phyloP scores from a whole-genome alignment of 1,140 invertebrate species.

The Diorhabda sublineata region DNA sequence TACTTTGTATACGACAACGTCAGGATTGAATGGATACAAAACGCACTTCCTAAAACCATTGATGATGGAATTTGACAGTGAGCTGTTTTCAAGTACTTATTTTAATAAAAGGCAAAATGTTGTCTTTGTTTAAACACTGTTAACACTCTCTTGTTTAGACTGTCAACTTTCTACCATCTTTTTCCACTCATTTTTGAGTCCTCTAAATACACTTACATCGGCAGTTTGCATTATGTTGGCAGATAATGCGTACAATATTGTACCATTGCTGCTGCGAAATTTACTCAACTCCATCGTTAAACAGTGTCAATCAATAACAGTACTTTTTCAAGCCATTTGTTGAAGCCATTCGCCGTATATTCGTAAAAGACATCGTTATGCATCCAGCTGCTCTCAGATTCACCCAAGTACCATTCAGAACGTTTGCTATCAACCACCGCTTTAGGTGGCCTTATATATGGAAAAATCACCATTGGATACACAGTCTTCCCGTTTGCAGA shows the following conservation, averaged over 20 bases:
- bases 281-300: constrained; percentile 40
- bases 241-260: constrained; percentile 45
- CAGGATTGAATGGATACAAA: constrained; percentile 9
- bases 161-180: constrained; percentile 7
- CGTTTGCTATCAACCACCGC: constrained; percentile 32
- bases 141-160: constrained; percentile 25
- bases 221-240: constrained; percentile 48
- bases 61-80: constrained; percentile 27
- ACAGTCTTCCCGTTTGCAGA: constrained; percentile 20
- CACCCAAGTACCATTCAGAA: constrained; percentile 36
- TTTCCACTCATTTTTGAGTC: constrained; percentile 43
- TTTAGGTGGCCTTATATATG: constrained; percentile 22
- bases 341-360: constrained; percentile 29
- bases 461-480: constrained; percentile 33
- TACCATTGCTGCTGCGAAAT: constrained; percentile 44
- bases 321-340: constrained; percentile 27
- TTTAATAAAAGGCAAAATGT: constrained; percentile 11
- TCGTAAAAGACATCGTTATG: constrained; percentile 20
- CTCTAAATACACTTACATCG: constrained; percentile 45
- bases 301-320: constrained; percentile 47
- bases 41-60: constrained; percentile 42
- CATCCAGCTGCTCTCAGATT: constrained; percentile 47
- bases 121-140: neutral
- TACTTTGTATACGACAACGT: too few species aligned
- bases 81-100: too few species aligned